A percentile compares a stretch with the other conserved stretches of the same genome.
These are phyloP conservation scores for Nasonia giraulti DNA, from an alignment of 1,140 invertebrate genomes.

Conservation along the genomic window DNA sequence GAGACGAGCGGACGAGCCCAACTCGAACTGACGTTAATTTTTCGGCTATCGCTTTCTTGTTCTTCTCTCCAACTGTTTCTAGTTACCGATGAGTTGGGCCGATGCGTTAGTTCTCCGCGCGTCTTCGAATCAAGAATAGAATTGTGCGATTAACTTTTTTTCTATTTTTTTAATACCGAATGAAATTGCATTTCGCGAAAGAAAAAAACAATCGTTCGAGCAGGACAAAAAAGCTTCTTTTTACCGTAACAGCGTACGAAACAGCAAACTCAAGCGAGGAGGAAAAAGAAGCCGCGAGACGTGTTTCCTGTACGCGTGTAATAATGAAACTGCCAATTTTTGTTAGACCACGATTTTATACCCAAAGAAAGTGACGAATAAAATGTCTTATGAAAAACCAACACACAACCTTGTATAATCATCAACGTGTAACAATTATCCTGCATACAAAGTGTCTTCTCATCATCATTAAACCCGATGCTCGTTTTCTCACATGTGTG, in stretches of 20 bases:
- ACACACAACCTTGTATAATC: neutral
- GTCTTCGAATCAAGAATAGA: too few species aligned
- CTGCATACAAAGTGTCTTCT: neutral
- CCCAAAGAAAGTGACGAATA: neutral
- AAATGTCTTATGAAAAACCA: neutral
- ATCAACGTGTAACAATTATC: neutral
- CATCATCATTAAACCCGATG: neutral
- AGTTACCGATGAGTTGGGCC: too few species aligned
- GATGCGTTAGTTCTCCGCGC: too few species aligned
- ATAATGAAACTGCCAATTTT: conserved; percentile 24
- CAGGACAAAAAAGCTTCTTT: neutral
- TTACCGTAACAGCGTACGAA: neutral
- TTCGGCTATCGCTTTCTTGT: neutral
- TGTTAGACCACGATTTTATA: neutral
- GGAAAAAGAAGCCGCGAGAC: neutral
- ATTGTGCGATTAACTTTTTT: neutral
- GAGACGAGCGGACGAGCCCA: neutral
- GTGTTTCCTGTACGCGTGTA: neutral
- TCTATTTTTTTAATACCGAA: neutral
- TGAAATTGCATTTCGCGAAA: neutral
- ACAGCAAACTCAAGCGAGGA: too few species aligned
- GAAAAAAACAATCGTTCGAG: too few species aligned
- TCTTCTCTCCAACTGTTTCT: too few species aligned
- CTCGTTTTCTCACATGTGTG: conserved; percentile 13
- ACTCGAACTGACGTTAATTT: neutral